Evolutionary conservation across 2,888 invertebrate species (phyloP).

Genomic region (Drosophila longiperda): DNA sequence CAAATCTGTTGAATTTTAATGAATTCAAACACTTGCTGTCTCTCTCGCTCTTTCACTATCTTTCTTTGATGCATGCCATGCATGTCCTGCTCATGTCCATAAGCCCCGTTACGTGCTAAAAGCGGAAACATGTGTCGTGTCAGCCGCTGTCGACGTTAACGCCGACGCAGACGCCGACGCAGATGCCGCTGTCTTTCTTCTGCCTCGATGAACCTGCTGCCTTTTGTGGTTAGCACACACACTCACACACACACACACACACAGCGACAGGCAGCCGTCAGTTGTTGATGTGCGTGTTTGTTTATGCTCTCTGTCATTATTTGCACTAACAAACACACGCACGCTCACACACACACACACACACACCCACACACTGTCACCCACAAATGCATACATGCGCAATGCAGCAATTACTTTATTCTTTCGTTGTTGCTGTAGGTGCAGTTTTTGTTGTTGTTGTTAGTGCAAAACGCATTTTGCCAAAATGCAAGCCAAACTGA

Average conservation of each 20-base stretch:
- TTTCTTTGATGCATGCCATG: slow-evolving; percentile 26
- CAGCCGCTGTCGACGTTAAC: slow-evolving; percentile 21
- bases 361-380: slow-evolving; percentile 20
- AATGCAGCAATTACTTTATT: slow-evolving; percentile 24
- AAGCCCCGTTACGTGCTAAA: slow-evolving; percentile 68
- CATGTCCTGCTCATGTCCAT: slow-evolving; percentile 40
- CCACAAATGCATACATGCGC: slow-evolving; percentile 12
- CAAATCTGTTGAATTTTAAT: slow-evolving; percentile 68
- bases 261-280: slow-evolving; percentile 60
- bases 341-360: slow-evolving; percentile 11
- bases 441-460: slow-evolving; percentile 47
- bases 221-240: slow-evolving; percentile 50
- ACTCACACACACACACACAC: slow-evolving; percentile 4
- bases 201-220: slow-evolving; percentile 10
- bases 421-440: slow-evolving; percentile 14
- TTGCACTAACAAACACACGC: slow-evolving; percentile 51
- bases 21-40: slow-evolving; percentile 60
- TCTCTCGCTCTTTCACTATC: neutral
- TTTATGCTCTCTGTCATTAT: slow-evolving; percentile 80
- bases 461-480: slow-evolving; percentile 79
- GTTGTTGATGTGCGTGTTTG: slow-evolving; percentile 74
- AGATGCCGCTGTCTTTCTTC: slow-evolving; percentile 2
- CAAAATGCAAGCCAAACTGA: slow-evolving; percentile 79
- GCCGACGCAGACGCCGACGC: neutral
- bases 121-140: slow-evolving; percentile 77